A percentile compares a stretch with the other conserved stretches of the same genome.
Evolutionary conservation across 2,888 invertebrate genomes (phyloP).

Genomic region (Heliconius aoede): DNA sequence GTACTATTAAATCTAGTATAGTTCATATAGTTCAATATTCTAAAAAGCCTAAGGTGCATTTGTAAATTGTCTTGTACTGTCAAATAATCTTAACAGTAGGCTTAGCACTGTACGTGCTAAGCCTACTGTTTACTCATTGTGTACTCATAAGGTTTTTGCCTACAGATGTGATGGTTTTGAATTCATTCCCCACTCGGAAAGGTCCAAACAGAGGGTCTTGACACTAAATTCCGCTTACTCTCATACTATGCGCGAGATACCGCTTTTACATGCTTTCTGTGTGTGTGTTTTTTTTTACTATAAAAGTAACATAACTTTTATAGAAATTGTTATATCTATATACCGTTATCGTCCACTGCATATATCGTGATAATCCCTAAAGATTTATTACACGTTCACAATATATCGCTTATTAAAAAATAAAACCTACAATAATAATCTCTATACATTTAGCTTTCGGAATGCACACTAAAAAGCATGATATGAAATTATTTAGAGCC

Average conservation of each 20-base stretch:
- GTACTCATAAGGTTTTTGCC: too few relatives aligned
- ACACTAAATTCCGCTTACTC: too few relatives aligned
- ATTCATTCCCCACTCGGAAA: too few relatives aligned
- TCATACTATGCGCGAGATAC: too few relatives aligned
- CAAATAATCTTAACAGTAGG: too few relatives aligned
- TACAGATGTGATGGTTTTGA: too few relatives aligned
- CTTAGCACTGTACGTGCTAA: too few relatives aligned
- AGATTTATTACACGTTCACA: neutral
- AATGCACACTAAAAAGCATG: constrained; percentile 9
- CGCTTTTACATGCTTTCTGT: neutral
- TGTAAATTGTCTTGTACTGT: neutral
- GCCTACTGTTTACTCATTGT: too few relatives aligned
- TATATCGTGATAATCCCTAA: neutral
- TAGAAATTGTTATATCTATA: neutral
- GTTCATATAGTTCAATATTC: neutral
- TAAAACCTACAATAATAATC: neutral
- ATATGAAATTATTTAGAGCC: constrained; percentile 18
- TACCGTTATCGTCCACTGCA: neutral
- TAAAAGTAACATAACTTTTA: too few relatives aligned
- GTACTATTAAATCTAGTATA: neutral
- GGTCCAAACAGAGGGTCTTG: too few relatives aligned
- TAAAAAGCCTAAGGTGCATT: neutral
- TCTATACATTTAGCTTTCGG: neutral
- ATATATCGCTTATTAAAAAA: neutral
- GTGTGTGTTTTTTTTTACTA: neutral